Evolutionary conservation across 2,797 vertebrate genomes (phyloP).

Genomic region (Melanogrammus aeglefinus): DNA sequence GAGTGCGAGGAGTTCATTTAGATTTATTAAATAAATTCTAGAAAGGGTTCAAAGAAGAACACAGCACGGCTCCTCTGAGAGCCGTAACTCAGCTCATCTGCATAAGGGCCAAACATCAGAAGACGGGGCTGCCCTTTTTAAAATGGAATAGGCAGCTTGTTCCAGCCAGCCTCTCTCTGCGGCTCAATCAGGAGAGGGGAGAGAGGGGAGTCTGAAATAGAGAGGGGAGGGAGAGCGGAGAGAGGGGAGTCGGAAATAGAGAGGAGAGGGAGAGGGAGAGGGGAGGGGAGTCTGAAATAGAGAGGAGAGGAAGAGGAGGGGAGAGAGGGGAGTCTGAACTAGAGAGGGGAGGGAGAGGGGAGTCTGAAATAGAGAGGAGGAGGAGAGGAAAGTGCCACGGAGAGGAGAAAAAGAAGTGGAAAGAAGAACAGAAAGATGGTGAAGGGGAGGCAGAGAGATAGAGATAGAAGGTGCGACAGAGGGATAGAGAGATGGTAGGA

Average conservation of each 20-base stretch:
- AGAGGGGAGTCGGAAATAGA: no score
- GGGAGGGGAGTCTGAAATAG: no score
- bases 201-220: conserved; percentile 15
- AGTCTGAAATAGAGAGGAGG: not conserved
- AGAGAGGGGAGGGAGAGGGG: no score
- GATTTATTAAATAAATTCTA: conserved; percentile 79
- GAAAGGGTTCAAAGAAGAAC: conserved; percentile 81
- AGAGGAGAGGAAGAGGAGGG: no score
- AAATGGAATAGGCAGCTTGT: conserved; percentile 92
- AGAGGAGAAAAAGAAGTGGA: conserved; percentile 38
- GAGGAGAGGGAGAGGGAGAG: no score
- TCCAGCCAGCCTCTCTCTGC: conserved; percentile 84
- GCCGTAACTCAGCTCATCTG: conserved; percentile 85
- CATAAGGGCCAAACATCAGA: conserved; percentile 96
- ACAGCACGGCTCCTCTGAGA: conserved; percentile 79
- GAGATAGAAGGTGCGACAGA: not conserved
- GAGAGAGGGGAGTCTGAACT: no score
- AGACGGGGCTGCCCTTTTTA: conserved; percentile 86
- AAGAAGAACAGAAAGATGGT: conserved; percentile 9
- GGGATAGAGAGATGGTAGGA: not conserved
- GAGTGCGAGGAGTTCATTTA: conserved; percentile 91
- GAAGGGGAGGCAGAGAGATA: not conserved
- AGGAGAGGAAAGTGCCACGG: not conserved
- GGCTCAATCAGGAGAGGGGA: conserved; percentile 86
- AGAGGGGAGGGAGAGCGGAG: not conserved